A percentile compares a stretch with the other conserved stretches of the same genome.
phyloP scores from a whole-genome alignment of 2,888 invertebrate genomes.

The Arge pagana region DNA sequence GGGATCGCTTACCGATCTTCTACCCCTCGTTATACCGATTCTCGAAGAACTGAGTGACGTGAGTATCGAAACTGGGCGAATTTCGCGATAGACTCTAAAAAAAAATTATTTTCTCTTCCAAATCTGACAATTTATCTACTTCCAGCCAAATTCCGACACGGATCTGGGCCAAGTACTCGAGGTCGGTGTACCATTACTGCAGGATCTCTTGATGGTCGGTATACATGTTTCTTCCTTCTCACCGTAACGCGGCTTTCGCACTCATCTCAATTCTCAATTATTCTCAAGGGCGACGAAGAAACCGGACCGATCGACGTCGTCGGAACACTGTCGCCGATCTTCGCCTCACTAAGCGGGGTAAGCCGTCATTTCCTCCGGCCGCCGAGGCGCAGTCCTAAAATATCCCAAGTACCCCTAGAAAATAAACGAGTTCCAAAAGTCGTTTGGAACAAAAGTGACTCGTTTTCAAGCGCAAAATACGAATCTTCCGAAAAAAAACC shows the following conservation, averaged over 20 bases:
- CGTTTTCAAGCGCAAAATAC: too few relatives aligned
- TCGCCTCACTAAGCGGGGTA: conserved; percentile 36
- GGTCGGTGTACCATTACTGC: conserved; percentile 46
- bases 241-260: too few relatives aligned
- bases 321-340: conserved; percentile 37
- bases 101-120: neutral
- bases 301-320: conserved; percentile 34
- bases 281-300: conserved; percentile 30
- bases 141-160: conserved; percentile 48
- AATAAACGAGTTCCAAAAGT: too few relatives aligned
- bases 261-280: too few relatives aligned
- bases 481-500: too few relatives aligned
- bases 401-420: too few relatives aligned
- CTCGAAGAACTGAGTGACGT: conserved; percentile 55
- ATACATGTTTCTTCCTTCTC: too few relatives aligned
- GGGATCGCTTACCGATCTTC: conserved; percentile 44
- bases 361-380: too few relatives aligned
- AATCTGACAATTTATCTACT: neutral
- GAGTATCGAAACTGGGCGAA: too few relatives aligned
- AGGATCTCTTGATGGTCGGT: too few relatives aligned
- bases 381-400: too few relatives aligned
- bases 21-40: conserved; percentile 49
- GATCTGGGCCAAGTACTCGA: conserved; percentile 46
- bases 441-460: too few relatives aligned
- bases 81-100: neutral